Conservation (phyloP, 2,113 vertebrate genomes). For the Cyphomyrus discorhynchus region DNA sequence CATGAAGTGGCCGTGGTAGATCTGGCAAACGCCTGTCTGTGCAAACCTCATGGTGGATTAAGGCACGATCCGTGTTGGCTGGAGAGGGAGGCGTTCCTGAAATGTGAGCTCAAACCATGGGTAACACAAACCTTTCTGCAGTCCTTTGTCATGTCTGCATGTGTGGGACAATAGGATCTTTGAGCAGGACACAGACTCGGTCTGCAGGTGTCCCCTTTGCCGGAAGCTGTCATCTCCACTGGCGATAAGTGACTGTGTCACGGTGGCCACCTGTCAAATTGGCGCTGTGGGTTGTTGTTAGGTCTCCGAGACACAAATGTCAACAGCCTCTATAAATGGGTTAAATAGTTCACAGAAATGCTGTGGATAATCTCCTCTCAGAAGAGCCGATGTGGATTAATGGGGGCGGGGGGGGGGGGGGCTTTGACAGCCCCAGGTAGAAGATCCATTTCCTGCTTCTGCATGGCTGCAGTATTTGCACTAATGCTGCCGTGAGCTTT, state of each 20-base stretch:
- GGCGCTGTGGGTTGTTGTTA: neutral
- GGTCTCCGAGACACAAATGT: neutral
- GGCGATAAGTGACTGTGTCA: neutral
- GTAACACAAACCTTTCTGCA: neutral
- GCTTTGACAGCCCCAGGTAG: neutral
- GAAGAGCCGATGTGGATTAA: neutral
- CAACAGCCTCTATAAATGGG: neutral
- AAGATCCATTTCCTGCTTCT: neutral
- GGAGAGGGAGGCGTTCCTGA: neutral
- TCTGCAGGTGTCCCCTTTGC: neutral
- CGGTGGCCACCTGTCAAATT: neutral
- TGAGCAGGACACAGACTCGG: neutral
- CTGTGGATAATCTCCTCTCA: conserved; percentile 6
- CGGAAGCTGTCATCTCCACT: neutral
- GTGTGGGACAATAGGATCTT: conserved; percentile 3
- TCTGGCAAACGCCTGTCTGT: neutral
- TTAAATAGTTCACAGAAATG: neutral
- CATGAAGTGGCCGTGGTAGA: neutral
- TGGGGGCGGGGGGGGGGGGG: neutral
- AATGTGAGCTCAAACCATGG: neutral
- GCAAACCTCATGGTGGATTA: neutral
- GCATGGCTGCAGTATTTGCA: neutral
- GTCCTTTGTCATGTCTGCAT: conserved; percentile 1
- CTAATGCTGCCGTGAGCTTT: neutral
- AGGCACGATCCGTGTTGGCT: neutral